These are phyloP conservation scores for Eurystomus glaucurus DNA, from an alignment of 2,797 vertebrate genomes.

Conservation along the genomic window DNA sequence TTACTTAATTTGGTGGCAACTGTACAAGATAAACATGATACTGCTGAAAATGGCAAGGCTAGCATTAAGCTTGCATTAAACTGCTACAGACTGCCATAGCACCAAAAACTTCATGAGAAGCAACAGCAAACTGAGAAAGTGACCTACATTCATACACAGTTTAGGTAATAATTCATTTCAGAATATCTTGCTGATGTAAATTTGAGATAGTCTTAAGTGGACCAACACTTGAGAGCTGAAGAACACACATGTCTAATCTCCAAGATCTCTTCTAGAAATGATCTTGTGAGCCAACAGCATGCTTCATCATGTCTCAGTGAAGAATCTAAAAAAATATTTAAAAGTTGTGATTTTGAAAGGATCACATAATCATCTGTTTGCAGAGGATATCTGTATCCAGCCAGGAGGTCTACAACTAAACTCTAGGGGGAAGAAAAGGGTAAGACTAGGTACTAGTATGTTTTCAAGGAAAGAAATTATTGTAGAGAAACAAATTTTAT, in stretches of 20 bases:
- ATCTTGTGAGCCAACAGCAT: not conserved
- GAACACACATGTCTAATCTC: not conserved
- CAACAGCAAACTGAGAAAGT: not conserved
- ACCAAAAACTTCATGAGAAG: not conserved
- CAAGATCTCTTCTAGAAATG: not conserved
- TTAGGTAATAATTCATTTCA: not conserved
- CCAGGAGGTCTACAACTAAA: not conserved
- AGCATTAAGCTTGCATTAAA: not conserved
- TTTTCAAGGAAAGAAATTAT: not conserved
- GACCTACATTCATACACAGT: not conserved
- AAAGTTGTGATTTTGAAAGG: not conserved
- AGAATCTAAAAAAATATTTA: not conserved
- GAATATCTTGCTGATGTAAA: not conserved
- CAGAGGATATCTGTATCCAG: not conserved
- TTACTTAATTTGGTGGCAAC: not conserved
- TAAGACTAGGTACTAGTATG: not conserved
- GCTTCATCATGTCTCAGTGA: not conserved
- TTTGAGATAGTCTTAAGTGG: not conserved
- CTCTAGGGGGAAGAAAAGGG: not conserved
- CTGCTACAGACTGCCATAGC: not conserved
- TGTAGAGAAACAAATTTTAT: not conserved
- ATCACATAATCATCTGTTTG: not conserved
- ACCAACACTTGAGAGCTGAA: not conserved
- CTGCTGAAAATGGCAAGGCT: not conserved
- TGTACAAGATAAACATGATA: not conserved